A percentile compares a stretch with the other conserved stretches of the same genome.
These are phyloP conservation scores for Spilarctia lutea DNA, from an alignment of 2,888 invertebrate genomes.

Conservation along the genomic window DNA sequence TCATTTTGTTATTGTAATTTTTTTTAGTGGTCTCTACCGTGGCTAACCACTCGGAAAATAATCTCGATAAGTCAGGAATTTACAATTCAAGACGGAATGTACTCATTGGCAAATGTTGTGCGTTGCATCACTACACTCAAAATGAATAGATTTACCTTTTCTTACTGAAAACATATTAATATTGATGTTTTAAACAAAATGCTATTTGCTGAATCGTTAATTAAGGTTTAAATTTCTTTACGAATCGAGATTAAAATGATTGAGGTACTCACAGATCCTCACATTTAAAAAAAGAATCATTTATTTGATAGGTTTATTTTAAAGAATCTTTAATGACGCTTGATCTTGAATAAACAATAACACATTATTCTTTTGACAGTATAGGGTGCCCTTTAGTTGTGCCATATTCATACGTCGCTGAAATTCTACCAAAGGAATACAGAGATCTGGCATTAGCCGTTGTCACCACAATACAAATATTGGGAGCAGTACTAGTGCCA, in stretches of 20 bases:
- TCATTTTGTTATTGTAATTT: neutral
- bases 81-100: neutral
- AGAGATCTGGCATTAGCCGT: slow-evolving; percentile 22
- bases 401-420: slow-evolving; percentile 24
- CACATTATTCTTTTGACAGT: slow-evolving; percentile 1
- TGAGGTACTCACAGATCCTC: neutral
- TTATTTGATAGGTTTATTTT: neutral
- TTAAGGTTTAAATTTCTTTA: neutral
- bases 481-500: slow-evolving; percentile 17
- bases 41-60: neutral
- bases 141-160: no score
- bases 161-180: no score
- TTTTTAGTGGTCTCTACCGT: neutral
- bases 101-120: neutral
- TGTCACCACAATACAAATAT: slow-evolving; percentile 11
- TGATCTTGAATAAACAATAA: neutral
- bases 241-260: neutral
- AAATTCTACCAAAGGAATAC: slow-evolving; percentile 22
- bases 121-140: neutral
- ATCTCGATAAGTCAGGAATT: neutral
- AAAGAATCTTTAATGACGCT: neutral
- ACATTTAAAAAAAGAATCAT: neutral
- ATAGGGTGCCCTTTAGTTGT: slow-evolving; percentile 20
- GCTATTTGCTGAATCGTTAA: no score
- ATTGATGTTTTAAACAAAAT: no score